These are phyloP conservation scores for Naja naja DNA, from an alignment of 2,113 vertebrate species.

Conservation along the genomic window DNA sequence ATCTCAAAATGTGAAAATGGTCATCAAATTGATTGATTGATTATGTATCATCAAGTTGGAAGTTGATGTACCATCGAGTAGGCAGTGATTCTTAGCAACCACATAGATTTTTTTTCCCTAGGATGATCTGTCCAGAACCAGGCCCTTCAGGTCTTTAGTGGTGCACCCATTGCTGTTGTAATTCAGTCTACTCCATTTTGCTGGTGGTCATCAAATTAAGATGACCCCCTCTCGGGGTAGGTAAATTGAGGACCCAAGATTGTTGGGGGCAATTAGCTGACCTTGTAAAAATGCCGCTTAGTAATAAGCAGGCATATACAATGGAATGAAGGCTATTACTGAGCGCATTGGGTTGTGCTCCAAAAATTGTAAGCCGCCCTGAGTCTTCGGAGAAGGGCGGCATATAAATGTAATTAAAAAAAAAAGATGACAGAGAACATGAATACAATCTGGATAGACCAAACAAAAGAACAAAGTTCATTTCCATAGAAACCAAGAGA, in stretches of 20 bases:
- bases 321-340: too few species aligned
- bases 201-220: not conserved
- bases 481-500: not conserved
- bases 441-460: not conserved
- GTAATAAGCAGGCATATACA: too few species aligned
- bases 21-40: not conserved
- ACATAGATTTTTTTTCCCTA: not conserved
- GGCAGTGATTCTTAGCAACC: not conserved
- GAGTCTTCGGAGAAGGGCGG: too few species aligned
- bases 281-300: too few species aligned
- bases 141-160: not conserved
- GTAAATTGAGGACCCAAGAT: too few species aligned
- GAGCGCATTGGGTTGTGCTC: too few species aligned
- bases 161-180: not conserved
- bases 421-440: too few species aligned
- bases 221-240: too few species aligned
- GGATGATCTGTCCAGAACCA: not conserved
- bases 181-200: not conserved
- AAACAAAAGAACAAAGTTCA: not conserved
- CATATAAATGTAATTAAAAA: too few species aligned
- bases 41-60: not conserved
- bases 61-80: not conserved
- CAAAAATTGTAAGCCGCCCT: too few species aligned
- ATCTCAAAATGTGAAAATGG: not conserved
- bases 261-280: too few species aligned